phyloP scores from a whole-genome alignment of 2,888 invertebrate species.

The Tanypteryx hageni region DNA sequence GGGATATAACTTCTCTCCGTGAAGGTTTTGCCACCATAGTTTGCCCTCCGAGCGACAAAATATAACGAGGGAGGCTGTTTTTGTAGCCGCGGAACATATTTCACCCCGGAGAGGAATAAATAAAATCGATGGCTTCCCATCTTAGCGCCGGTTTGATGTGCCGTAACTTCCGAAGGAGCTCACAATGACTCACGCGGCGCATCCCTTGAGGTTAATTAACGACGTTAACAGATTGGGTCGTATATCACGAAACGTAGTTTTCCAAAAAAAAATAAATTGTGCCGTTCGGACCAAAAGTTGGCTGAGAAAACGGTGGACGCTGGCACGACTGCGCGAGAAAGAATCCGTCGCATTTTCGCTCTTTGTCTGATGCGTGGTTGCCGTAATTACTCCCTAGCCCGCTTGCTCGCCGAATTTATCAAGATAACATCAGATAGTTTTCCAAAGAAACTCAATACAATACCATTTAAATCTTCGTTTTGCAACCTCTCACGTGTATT shows the following conservation, averaged over 20 bases:
- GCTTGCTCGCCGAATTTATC: too few species aligned
- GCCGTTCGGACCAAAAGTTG: too few species aligned
- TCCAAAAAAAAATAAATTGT: too few species aligned
- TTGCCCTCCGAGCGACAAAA: neutral
- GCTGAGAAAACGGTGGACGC: too few species aligned
- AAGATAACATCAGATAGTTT: too few species aligned
- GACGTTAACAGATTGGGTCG: neutral
- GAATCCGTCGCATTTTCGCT: too few species aligned
- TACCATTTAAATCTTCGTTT: too few species aligned
- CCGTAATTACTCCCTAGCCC: too few species aligned
- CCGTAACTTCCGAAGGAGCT: neutral
- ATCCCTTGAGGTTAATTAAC: neutral
- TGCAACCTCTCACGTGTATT: too few species aligned
- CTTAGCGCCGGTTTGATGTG: slow-evolving; percentile 10
- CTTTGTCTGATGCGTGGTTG: too few species aligned
- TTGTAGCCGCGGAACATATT: neutral
- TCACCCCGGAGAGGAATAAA: neutral
- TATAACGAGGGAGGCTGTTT: neutral
- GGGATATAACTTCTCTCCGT: neutral
- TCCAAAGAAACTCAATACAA: too few species aligned
- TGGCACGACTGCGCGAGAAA: too few species aligned
- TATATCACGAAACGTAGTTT: neutral
- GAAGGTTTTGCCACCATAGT: neutral
- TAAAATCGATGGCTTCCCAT: neutral
- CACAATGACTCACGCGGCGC: neutral